Evolutionary conservation across 2,888 invertebrate genomes (phyloP).

Genomic region (Aricia artaxerxes): DNA sequence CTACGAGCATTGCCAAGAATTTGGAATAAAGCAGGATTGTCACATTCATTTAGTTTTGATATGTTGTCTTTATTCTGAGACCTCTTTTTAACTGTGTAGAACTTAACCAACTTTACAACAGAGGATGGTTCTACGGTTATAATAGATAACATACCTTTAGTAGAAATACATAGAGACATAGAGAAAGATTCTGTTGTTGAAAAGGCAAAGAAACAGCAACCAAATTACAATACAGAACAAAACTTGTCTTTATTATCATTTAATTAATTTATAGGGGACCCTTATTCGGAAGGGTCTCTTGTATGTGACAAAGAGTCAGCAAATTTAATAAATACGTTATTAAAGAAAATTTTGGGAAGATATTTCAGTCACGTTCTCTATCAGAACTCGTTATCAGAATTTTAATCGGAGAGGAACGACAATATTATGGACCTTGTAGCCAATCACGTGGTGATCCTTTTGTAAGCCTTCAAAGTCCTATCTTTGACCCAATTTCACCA

Average conservation of each 20-base stretch:
- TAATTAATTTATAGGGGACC: not conserved
- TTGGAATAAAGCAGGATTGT: not conserved
- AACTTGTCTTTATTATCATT: not conserved
- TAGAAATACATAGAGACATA: too few relatives aligned
- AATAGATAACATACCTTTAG: too few relatives aligned
- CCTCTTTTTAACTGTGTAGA: not conserved
- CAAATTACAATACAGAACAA: not conserved
- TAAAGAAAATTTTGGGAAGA: not conserved
- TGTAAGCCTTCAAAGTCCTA: not conserved
- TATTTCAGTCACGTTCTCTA: slow-evolving; percentile 2
- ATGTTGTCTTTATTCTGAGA: not conserved
- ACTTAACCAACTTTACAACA: too few relatives aligned
- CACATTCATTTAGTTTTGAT: not conserved
- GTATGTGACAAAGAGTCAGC: not conserved
- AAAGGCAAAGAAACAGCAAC: not conserved
- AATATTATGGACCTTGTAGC: not conserved
- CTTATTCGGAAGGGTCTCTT: not conserved
- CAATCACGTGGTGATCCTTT: not conserved
- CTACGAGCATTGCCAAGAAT: not conserved
- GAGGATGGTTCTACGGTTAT: too few relatives aligned
- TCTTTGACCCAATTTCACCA: too few relatives aligned
- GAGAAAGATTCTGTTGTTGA: not conserved
- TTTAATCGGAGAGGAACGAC: not conserved
- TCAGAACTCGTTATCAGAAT: not conserved
- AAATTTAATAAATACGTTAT: slow-evolving; percentile 5